Base-by-base conservation (phyloP, 2,797 vertebrate genomes). In the Bradypodion pumilum region DNA sequence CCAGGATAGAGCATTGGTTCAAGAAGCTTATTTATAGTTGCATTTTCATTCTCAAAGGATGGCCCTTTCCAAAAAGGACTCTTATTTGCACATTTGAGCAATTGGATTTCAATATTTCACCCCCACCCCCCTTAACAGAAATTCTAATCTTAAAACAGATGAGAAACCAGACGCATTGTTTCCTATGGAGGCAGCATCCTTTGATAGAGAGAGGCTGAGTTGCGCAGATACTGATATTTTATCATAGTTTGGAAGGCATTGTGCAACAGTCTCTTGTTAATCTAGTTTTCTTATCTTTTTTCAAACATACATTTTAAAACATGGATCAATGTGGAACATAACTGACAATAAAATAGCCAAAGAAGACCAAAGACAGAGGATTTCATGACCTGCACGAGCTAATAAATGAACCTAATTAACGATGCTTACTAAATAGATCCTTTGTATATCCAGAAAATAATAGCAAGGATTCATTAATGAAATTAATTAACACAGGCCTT, bases 71-170 rank as follows among this genome's bases (percentile, higher is more conserved):
- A 75, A 82, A 86, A 85, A 66, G 83, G 86, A 32, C 83, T 86
- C 89, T 92, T 91, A 88, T 92, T 93, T 88, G 86, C 59, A 15
- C n/a, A 12, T 74, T 87, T 80, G 87, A 74, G 80, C 37, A 60
- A 77, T 77, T 8, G 68, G 78, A 87, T 85, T 3, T 1, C 78
- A 90, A 37, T 74, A 78, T 92, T 93, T 86, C 32, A 83, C 81
- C n/a, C n/a, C n/a, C n/a, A n/a, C n/a, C n/a, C n/a, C n/a, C n/a
- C 12, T 23, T 90, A 42, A 87, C 75, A 82, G 84, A 69, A 60
- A 62, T 63, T 35, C 27, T 92, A 73, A 81, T 37, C 68, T 87
- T 83, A 83, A 80, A 49, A 90, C 85, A 82, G 86, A 90, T 84
- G 82, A 85, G 0, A 0, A 88, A 84, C 76, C 35, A 76, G 80